Conservation (phyloP, 2,113 vertebrate genomes). For the Tenebrosternarchus preto region DNA sequence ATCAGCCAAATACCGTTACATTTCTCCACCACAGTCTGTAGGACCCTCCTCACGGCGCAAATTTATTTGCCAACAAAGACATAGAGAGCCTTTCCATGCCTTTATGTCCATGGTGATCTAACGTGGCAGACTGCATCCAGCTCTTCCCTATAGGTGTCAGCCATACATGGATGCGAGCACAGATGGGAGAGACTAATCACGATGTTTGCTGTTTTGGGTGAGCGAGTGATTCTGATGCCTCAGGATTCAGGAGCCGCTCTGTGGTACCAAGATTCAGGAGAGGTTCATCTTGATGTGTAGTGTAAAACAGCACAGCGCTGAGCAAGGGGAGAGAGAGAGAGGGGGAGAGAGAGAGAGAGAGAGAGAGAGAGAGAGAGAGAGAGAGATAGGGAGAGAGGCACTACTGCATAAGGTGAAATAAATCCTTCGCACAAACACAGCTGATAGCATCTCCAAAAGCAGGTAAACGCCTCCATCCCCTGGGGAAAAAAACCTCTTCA, state of each 20-base stretch:
- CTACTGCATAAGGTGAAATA: conserved; percentile 23
- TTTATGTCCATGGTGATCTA: too few species aligned
- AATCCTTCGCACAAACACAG: conserved; percentile 32
- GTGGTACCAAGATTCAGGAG: conserved; percentile 18
- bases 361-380: neutral
- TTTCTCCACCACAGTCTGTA: neutral
- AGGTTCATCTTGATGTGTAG: conserved; percentile 17
- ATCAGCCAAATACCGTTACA: conserved; percentile 2
- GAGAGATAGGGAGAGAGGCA: neutral
- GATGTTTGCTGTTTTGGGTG: conserved; percentile 12
- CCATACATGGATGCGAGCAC: too few species aligned
- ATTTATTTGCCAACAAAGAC: too few species aligned
- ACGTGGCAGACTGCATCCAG: too few species aligned
- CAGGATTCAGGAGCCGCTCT: neutral
- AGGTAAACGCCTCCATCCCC: neutral
- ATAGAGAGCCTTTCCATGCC: too few species aligned
- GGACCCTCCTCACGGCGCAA: too few species aligned
- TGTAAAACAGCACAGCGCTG: conserved; percentile 8
- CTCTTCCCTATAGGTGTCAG: too few species aligned
- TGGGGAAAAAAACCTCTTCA: neutral
- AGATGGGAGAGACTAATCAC: too few species aligned
- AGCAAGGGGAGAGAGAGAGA: neutral
- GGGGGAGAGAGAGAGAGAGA: neutral
- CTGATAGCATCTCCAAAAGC: conserved; percentile 26
- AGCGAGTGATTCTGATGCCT: neutral